Conservation (phyloP, 1,140 invertebrate genomes). For the Drosophila suzukii region DNA sequence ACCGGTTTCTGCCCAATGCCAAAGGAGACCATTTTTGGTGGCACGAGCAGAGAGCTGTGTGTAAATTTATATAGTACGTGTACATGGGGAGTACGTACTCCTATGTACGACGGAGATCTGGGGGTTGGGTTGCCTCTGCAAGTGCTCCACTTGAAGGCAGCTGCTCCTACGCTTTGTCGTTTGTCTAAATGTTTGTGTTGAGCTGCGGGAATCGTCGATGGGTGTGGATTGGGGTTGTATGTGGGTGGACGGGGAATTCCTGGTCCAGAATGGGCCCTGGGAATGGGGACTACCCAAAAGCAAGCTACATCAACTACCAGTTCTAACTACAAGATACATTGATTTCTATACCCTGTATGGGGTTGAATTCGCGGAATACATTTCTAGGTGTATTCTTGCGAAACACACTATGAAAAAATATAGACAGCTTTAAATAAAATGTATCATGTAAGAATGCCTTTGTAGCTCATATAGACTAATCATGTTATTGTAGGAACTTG, state of each 20-base stretch:
- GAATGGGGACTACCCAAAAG: constrained; percentile 12
- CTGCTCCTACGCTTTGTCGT: constrained; percentile 67
- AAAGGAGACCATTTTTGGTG: constrained; percentile 46
- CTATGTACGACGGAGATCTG: background rate
- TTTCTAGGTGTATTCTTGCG: background rate
- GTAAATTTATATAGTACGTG: constrained; percentile 15
- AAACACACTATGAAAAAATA: background rate
- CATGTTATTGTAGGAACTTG: too few species aligned
- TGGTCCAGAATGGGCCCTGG: background rate
- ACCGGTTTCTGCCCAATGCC: constrained; percentile 72
- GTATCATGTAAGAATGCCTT: too few species aligned
- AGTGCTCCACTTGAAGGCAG: constrained; percentile 69
- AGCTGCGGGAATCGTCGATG: constrained; percentile 43
- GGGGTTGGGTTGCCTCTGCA: constrained; percentile 44
- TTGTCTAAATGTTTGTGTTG: constrained; percentile 73
- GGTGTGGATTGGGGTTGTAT: constrained; percentile 20
- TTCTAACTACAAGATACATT: constrained; percentile 64
- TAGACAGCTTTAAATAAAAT: too few species aligned
- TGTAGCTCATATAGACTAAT: too few species aligned
- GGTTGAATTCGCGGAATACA: background rate
- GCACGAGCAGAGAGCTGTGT: constrained; percentile 31
- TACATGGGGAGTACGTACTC: constrained; percentile 24
- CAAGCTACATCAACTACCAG: constrained; percentile 66
- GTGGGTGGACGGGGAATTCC: constrained; percentile 10
- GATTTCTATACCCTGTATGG: constrained; percentile 52